Base-by-base conservation (phyloP, 1,140 invertebrate genomes). In the Drusus annulatus region DNA sequence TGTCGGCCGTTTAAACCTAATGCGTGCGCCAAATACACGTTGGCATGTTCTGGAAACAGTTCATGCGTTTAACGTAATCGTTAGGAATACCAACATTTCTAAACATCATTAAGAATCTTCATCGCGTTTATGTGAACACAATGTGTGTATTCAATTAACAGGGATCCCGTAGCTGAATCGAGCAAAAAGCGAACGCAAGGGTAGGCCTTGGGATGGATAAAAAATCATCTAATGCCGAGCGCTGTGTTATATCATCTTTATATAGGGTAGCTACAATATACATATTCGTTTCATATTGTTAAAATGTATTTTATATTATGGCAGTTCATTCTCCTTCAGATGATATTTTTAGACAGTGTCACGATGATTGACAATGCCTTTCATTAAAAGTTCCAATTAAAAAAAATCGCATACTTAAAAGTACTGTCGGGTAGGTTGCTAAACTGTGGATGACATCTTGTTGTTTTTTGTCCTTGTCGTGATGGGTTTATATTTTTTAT, bases 81-180 rank as follows among this genome's bases (percentile, higher is more conserved):
- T 19, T 51, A 71, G 52, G 50, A 71, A 71, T 71, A 71, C 50
- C 51, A 23, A 50, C 68, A 71, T 45, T 75, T 56, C 23, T 16
- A 28, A 28, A 58, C 71, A 75, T 75, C 71, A 58, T 75, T 75
- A 75, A 58, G 52, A 75, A 75, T 58, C 71, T 75, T 75, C 71
- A 75, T 58, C 71, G 71, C 71, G 54, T 75, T 75, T 75, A 75
- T 75, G 71, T 58, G 71, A 75, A 58, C 52, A 75, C 71, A 75
- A 75, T 75, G 71, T 54, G 68, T 51, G 68, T 36, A 60, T 75
- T 75, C 52, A 75, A 75, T 75, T 75, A 75, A 75, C 71, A 19
- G 54, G 13, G 21, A 58, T 75, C 71, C 54, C 54, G 45, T 58
- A 16, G 28, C 52, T 56, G 65, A 56, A 74, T 56, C 15, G 23